Evolutionary conservation across 2,888 invertebrate genomes (phyloP).

Genomic region (Alsophila aescularia): DNA sequence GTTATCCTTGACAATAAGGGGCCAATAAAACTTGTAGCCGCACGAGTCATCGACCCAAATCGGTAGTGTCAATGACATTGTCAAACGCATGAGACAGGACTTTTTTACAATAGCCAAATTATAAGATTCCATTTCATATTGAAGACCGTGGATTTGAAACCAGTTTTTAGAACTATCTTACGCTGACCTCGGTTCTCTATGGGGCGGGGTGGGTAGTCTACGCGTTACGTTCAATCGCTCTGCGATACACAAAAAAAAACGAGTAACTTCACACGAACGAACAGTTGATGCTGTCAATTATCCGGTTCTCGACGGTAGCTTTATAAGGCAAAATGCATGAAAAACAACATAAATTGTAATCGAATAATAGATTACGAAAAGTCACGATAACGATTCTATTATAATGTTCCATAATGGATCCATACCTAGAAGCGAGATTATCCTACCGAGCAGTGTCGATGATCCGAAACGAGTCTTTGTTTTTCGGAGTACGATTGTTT

Average conservation of each 20-base stretch:
- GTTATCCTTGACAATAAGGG: constrained; percentile 32
- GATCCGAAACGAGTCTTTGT: constrained; percentile 4
- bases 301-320: constrained; percentile 1
- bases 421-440: constrained; percentile 5
- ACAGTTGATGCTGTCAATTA: constrained; percentile 5
- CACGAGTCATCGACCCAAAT: constrained; percentile 40
- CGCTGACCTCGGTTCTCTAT: constrained; percentile 5
- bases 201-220: too few relatives aligned
- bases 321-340: not conserved
- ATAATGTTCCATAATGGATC: not conserved
- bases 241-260: not conserved
- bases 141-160: constrained; percentile 8
- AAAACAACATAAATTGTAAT: constrained; percentile 1
- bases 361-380: constrained; percentile 1
- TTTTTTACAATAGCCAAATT: constrained; percentile 28
- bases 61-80: constrained; percentile 37
- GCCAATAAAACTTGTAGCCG: constrained; percentile 34
- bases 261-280: constrained; percentile 7
- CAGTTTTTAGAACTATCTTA: constrained; percentile 6
- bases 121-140: constrained; percentile 21
- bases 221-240: not conserved
- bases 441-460: not conserved
- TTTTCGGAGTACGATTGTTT: constrained; percentile 10
- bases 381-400: not conserved
- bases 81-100: constrained; percentile 29